phyloP scores from a whole-genome alignment of 2,797 vertebrate genomes.

The Pangasius macronema region DNA sequence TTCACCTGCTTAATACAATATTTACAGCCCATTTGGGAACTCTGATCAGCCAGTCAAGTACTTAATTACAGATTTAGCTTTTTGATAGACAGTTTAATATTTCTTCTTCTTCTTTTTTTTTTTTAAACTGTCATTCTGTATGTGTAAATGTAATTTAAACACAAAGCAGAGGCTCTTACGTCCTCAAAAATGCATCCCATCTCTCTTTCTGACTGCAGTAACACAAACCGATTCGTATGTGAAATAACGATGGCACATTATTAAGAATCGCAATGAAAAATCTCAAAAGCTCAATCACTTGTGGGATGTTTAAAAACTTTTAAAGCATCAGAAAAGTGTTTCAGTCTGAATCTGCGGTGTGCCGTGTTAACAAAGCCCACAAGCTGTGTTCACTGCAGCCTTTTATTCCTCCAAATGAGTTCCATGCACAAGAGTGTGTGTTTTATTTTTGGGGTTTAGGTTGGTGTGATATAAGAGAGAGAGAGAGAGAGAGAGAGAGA shows the following conservation, averaged over 20 bases:
- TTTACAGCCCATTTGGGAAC: background rate
- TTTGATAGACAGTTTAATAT: background rate
- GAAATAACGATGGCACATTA: background rate
- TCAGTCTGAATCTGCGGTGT: conserved; percentile 8
- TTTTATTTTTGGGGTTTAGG: background rate
- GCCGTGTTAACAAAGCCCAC: background rate
- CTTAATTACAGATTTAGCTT: background rate
- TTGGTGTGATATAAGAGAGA: background rate
- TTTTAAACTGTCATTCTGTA: background rate
- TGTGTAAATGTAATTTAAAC: background rate
- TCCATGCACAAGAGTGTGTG: background rate
- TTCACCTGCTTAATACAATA: background rate
- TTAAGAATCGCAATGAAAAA: background rate
- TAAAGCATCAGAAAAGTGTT: conserved; percentile 15
- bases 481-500: background rate
- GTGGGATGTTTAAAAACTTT: background rate
- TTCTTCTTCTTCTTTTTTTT: background rate
- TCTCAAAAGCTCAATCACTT: background rate
- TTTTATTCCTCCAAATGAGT: conserved; percentile 19
- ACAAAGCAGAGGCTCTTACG: background rate
- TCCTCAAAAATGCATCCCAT: background rate
- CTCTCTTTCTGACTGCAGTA: background rate
- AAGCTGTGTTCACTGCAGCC: background rate
- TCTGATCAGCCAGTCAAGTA: background rate
- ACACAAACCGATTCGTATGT: background rate